Evolutionary conservation across 2,888 invertebrate species (phyloP).

Genomic region (Vanessa cardui): DNA sequence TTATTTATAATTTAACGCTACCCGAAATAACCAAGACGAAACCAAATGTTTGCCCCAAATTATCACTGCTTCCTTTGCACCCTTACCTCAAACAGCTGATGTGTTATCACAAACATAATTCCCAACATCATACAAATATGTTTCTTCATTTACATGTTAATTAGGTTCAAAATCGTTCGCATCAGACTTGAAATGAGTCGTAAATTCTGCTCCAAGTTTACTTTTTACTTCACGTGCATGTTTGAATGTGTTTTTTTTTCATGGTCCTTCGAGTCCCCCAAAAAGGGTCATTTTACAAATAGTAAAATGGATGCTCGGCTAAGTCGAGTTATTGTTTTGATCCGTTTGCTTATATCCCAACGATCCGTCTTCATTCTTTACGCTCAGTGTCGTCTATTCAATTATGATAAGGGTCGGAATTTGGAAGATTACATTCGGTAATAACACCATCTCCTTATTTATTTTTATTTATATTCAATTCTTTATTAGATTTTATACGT

Average conservation of each 20-base stretch:
- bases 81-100: slow-evolving; percentile 58
- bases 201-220: slow-evolving; percentile 52
- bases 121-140: slow-evolving; percentile 16
- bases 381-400: slow-evolving; percentile 44
- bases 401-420: slow-evolving; percentile 44
- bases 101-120: slow-evolving; percentile 48
- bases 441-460: slow-evolving; percentile 25
- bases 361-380: slow-evolving; percentile 47
- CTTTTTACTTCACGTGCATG: slow-evolving; percentile 50
- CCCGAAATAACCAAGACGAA: slow-evolving; percentile 19
- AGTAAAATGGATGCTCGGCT: slow-evolving; percentile 48
- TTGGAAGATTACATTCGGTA: slow-evolving; percentile 32
- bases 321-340: slow-evolving; percentile 50
- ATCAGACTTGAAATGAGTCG: slow-evolving; percentile 49
- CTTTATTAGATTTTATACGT: slow-evolving; percentile 25
- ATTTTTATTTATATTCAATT: slow-evolving; percentile 19
- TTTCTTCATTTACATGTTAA: neutral
- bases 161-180: slow-evolving; percentile 39
- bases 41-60: slow-evolving; percentile 50
- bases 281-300: slow-evolving; percentile 57
- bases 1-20: neutral
- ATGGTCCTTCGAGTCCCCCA: slow-evolving; percentile 43
- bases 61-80: slow-evolving; percentile 48
- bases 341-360: slow-evolving; percentile 40
- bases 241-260: slow-evolving; percentile 39